Evolutionary conservation across 2,113 vertebrate species (phyloP), one percentile per base, ranked within the genome.

Genomic region (Pelecanoides urinatrix): DNA sequence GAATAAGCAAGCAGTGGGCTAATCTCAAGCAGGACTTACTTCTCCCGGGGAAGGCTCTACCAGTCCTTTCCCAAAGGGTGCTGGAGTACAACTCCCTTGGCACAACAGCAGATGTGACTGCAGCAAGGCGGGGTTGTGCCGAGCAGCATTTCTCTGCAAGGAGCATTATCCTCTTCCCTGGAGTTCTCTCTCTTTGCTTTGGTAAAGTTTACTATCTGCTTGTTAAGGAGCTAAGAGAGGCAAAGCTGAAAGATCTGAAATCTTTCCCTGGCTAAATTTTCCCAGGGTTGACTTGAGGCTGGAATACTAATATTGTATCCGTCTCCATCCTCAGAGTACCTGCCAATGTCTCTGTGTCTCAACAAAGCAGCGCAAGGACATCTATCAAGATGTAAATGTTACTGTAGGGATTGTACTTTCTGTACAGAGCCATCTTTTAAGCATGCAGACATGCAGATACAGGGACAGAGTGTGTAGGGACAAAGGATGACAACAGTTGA

Each of bases 181-280:
- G 89, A 77, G 80, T 90, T 91, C 63, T 89, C 29, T 79, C n/a
- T 66, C 72, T 95, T 94, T 76, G 82, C 96, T 95, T 94, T 94
- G 77, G 80, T 97, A 70, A 95, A 95, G 91, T 97, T 97, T 94
- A 89, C 92, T 95, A 73, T 86, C 94, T 94, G 94, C 94, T 95
- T 89, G 76, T 94, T 91, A 94, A 90, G 73, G 53, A 95, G 77
- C 89, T 95, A 77, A 91, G 94, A 95, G 66, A 85, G 66, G 66
- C 59, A 87, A 85, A 91, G 63, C 91, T 84, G 63, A 88, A 95
- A 95, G 91, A 96, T 96, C 91, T 94, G 94, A 93, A 95, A 82
- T 94, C 68, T 92, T 94, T 92, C 58, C 76, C 68, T 96, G 58
- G 36, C 94, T 71, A 70, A 75, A 87, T 88, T 93, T 90, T 96